A percentile compares a stretch with the other conserved stretches of the same genome.
phyloP scores from a whole-genome alignment of 2,797 vertebrate species.

The Ctenopoma kingsleyae region DNA sequence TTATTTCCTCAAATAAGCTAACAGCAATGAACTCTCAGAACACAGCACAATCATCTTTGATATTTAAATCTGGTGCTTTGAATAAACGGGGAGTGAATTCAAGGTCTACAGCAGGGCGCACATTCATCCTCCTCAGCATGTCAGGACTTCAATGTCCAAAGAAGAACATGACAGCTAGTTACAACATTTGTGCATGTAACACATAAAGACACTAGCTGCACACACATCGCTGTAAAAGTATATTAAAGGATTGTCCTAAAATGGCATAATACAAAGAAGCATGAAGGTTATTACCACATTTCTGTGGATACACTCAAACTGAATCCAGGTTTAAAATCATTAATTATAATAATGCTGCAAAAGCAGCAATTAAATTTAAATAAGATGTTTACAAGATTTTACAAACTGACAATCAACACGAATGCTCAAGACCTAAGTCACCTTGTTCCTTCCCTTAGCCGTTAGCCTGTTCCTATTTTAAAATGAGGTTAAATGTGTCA shows the following conservation, averaged over 20 bases:
- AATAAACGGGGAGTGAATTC: constrained; percentile 64
- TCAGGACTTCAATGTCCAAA: constrained; percentile 67
- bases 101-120: constrained; percentile 48
- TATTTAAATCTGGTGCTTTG: constrained; percentile 79
- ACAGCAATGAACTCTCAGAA: constrained; percentile 64
- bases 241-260: not conserved
- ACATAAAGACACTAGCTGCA: not conserved
- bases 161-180: constrained; percentile 18
- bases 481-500: constrained; percentile 23
- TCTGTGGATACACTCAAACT: not conserved
- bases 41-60: constrained; percentile 76
- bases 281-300: not conserved
- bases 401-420: not conserved
- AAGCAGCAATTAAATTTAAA: not conserved
- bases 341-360: not conserved
- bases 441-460: not conserved
- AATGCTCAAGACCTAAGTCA: not conserved
- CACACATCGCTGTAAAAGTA: not conserved
- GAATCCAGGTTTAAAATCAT: not conserved
- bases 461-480: constrained; percentile 3
- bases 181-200: constrained; percentile 23
- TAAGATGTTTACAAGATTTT: no score
- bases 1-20: constrained; percentile 62
- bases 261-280: not conserved
- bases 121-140: constrained; percentile 50